These are phyloP conservation scores for Sparus aurata DNA, from an alignment of 2,797 vertebrate genomes.

Conservation along the genomic window DNA sequence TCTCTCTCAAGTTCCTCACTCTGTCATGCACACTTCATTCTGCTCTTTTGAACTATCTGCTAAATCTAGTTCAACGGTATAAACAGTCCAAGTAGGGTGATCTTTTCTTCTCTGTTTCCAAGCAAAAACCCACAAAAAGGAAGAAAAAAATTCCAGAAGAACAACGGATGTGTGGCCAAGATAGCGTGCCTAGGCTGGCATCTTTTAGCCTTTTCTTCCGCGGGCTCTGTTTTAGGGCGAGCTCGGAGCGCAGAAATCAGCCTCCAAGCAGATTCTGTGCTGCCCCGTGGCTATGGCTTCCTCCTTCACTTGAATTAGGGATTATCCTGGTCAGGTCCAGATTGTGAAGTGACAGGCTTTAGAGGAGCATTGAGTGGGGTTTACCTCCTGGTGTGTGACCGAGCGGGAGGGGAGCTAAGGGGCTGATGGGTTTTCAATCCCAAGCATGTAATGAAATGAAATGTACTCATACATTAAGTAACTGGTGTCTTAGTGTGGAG, in stretches of 20 bases:
- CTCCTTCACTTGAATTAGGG: slow-evolving; percentile 48
- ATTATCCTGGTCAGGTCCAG: slow-evolving; percentile 79
- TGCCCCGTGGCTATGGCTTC: slow-evolving; percentile 1
- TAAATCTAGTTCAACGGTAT: slow-evolving; percentile 31
- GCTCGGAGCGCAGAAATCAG: slow-evolving; percentile 35
- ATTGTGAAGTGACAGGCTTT: slow-evolving; percentile 77
- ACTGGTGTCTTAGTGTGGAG: background rate
- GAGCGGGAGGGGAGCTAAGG: slow-evolving; percentile 16
- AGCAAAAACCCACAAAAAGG: slow-evolving; percentile 28
- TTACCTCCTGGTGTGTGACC: slow-evolving; percentile 76
- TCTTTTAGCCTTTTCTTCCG: slow-evolving; percentile 36
- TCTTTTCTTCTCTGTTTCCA: slow-evolving; percentile 18
- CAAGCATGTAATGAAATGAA: slow-evolving; percentile 13
- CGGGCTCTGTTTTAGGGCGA: slow-evolving; percentile 10
- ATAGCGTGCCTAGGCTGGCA: slow-evolving; percentile 21
- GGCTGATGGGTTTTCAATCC: slow-evolving; percentile 6
- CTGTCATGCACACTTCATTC: slow-evolving; percentile 33
- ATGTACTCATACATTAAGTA: background rate
- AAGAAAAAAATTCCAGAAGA: slow-evolving; percentile 31
- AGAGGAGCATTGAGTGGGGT: slow-evolving; percentile 61
- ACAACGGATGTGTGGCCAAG: slow-evolving; percentile 5
- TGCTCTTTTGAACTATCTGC: background rate
- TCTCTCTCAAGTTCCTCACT: slow-evolving; percentile 56
- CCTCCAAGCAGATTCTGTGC: slow-evolving; percentile 26
- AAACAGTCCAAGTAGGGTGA: slow-evolving; percentile 18